Evolutionary conservation across 2,113 vertebrate species (phyloP), one percentile per base, ranked within the genome.

Genomic region (Excalfactoria chinensis): DNA sequence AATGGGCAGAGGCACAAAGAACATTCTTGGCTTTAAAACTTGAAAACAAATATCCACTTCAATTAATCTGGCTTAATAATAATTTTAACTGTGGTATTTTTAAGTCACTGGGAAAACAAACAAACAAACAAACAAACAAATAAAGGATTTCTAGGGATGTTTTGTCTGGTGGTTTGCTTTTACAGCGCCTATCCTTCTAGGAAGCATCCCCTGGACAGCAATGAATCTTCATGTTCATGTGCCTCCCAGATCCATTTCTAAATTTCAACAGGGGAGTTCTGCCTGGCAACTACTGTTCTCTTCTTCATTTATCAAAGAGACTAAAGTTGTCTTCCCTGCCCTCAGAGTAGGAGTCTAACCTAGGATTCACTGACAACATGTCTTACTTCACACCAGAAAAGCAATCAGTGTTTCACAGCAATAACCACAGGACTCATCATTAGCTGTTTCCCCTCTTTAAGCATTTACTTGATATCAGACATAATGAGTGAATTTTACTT

Each of bases 41-140:
- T 84, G 48, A 74, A 95, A 88, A 40, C 43, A 82, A 69, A 93
- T 93, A 95, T 94, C 85, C 5, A 0, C 62, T 95, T 94, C 83
- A 60, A 93, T 95, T 95, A 85, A 84, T 51, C 44, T 76, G 74
- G 74, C 82, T 96, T 93, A 94, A 93, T 95, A 89, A 68, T 11
- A 80, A 41, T 84, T 96, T 92, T 94, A 93, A 84, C 84, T 86
- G 44, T 13, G 71, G 34, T n/a, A 15, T 58, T 96, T 95, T 96
- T 87, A 86, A 91, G 43, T 81, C 63, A 62, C 49, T 76, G 32
- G 85, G 63, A 35, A 43, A 56, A 91, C 91, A 56, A 20, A 89
- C 53, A 37, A 1, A 5, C 59, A 15, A 25, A 14, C 7, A 14
- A 26, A 10, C 13, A 53, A 28, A 9, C 15, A 53, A 16, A 53